Conservation (phyloP, 2,888 invertebrate genomes). For the Drosophila leonis region DNA sequence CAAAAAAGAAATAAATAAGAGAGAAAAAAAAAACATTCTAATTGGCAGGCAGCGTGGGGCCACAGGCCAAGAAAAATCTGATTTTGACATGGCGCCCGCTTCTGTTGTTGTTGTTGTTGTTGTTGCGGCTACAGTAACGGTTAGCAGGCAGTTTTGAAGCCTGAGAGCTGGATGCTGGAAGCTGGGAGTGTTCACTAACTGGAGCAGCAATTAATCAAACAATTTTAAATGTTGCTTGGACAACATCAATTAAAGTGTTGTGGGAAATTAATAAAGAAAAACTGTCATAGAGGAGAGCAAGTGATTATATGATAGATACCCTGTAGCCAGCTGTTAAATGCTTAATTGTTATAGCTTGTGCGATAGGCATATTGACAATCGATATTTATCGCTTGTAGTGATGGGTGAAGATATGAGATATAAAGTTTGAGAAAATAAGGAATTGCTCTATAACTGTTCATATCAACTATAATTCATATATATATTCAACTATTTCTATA, state of each 20-base stretch:
- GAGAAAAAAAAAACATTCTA: constrained; percentile 54
- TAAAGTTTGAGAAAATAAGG: too few species aligned
- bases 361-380: neutral
- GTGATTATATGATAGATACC: constrained; percentile 8
- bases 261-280: constrained; percentile 46
- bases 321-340: neutral
- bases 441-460: too few species aligned
- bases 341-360: neutral
- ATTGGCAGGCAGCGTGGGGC: constrained; percentile 60
- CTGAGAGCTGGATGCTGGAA: neutral
- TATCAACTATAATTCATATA: too few species aligned
- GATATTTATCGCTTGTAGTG: neutral
- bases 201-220: constrained; percentile 63
- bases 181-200: constrained; percentile 30
- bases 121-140: constrained; percentile 1
- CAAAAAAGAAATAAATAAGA: constrained; percentile 30
- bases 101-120: neutral
- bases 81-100: constrained; percentile 31
- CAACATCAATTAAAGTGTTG: constrained; percentile 58
- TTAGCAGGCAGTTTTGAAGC: neutral
- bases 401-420: too few species aligned
- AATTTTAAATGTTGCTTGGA: constrained; percentile 21
- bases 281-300: neutral
- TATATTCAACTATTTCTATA: too few species aligned
- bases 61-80: constrained; percentile 12